Evolutionary conservation across 2,888 invertebrate genomes (phyloP), one percentile per base, ranked within the genome.

Genomic region (Parasteatoda lunata): DNA sequence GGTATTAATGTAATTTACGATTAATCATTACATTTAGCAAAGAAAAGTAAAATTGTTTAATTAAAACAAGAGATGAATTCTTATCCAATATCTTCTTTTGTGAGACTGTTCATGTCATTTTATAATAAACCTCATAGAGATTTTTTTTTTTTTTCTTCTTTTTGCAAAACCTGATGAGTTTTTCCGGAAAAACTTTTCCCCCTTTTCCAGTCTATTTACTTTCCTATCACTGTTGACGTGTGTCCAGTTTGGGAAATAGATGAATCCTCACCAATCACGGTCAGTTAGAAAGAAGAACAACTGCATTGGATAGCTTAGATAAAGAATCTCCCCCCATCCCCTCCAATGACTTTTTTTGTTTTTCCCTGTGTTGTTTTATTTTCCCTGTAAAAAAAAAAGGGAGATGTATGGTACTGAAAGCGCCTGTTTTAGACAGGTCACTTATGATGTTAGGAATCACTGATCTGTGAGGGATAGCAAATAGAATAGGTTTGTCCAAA

Each of bases 31-130:
- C 30, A 30, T 30, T 30, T 30, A 30, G 30, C 30, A 30, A 30
- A 30, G 30, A 30, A 30, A 30, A 30, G 2, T 30, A 30, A 30
- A 30, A 30, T 30, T 30, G 30, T 2, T 30, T 30, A 30, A 30
- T 30, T 30, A 30, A 30, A 30, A 30, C 30, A 30, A 30, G 30
- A 30, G 2, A 30, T 30, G 30, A 30, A 30, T 30, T 30, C 30
- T 30, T 30, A 30, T 30, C 30, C 30, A 30, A 30, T 30, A 59
- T 59, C 59, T 59, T 59, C 59, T 59, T 9, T n/a, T 13, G n/a
- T 64, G 30, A 49, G 83, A 54, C 88, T 88, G 88, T 59, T 54
- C 76, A 72, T 88, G 88, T 75, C 88, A 88, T 88, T 88, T 88
- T 88, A 88, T 88, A 88, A 88, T 88, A 81, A 88, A 84, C 79